These are phyloP conservation scores for Graptemys geographica DNA, from an alignment of 2,797 vertebrate species.

Conservation along the genomic window DNA sequence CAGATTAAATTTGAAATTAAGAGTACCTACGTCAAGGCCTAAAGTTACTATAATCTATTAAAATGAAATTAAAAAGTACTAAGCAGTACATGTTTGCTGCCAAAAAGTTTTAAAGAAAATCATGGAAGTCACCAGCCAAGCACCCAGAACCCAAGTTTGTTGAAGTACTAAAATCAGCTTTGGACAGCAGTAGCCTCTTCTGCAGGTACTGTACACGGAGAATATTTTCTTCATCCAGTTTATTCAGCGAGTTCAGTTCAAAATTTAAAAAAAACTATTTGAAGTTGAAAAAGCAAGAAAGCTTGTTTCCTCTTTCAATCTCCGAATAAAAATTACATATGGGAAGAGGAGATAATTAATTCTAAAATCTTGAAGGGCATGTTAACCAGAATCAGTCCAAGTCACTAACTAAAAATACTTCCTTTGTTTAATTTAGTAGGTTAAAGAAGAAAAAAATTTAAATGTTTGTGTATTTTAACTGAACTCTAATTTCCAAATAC, in stretches of 20 bases:
- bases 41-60: background rate
- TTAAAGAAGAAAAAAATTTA: background rate
- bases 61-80: background rate
- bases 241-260: background rate
- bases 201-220: background rate
- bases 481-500: background rate
- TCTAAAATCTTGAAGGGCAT: background rate
- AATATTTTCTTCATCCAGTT: background rate
- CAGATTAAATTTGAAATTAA: background rate
- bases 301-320: background rate
- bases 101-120: background rate
- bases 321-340: background rate
- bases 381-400: background rate
- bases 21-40: background rate
- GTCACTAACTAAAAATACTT: background rate
- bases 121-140: background rate
- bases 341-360: too few relatives aligned
- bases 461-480: background rate
- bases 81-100: background rate
- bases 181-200: background rate
- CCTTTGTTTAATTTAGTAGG: background rate
- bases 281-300: background rate
- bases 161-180: background rate
- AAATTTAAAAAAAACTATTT: too few relatives aligned
- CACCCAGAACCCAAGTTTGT: background rate